Conservation (phyloP, 2,888 invertebrate species). For the Galerucella nymphaeae region DNA sequence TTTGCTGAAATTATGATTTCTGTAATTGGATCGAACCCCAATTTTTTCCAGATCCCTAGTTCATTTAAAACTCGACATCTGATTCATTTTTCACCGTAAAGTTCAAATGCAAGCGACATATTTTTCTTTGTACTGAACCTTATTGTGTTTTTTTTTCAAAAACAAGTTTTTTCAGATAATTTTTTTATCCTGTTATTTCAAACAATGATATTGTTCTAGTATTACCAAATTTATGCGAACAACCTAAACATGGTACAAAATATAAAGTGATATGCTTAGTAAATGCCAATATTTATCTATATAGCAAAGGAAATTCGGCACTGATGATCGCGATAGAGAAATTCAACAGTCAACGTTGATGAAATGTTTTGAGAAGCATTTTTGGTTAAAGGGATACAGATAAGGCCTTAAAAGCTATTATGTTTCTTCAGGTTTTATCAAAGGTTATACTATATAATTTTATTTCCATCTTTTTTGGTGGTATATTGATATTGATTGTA, state of each 20-base stretch:
- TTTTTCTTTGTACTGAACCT: too few relatives aligned
- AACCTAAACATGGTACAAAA: conserved; percentile 1
- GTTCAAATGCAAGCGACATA: too few relatives aligned
- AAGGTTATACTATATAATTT: neutral
- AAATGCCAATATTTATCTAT: neutral
- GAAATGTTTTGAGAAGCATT: neutral
- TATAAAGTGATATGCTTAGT: conserved; percentile 13
- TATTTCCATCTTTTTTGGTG: too few relatives aligned
- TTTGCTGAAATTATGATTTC: too few relatives aligned
- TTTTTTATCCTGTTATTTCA: neutral
- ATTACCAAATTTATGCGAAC: neutral
- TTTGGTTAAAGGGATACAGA: neutral
- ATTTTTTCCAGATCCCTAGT: too few relatives aligned
- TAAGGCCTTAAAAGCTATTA: conserved; percentile 1
- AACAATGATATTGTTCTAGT: neutral
- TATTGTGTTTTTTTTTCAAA: neutral
- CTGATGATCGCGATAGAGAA: conserved; percentile 7
- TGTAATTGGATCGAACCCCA: too few relatives aligned
- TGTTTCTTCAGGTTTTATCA: neutral
- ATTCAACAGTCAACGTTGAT: neutral
- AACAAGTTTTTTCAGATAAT: neutral
- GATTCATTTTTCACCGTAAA: too few relatives aligned
- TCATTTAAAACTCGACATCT: too few relatives aligned
- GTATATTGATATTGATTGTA: neutral
- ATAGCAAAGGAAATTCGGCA: conserved; percentile 10